Conservation (phyloP, 1,140 invertebrate genomes). For the Eciton burchellii region DNA sequence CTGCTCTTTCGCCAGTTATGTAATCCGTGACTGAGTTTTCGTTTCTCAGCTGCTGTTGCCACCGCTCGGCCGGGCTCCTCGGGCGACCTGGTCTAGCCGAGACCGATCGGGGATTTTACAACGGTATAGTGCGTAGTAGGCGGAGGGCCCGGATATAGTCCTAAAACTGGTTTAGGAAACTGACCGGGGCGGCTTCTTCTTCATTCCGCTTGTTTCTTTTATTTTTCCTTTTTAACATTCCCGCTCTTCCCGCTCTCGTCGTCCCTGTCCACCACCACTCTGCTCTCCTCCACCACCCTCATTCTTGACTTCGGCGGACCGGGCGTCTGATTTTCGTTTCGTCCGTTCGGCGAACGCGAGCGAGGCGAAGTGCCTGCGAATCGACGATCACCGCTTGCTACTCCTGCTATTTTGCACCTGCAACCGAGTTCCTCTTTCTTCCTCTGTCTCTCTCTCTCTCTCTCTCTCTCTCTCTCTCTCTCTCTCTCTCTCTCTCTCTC, state of each 20-base stretch:
- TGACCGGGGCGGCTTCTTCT: slow-evolving; percentile 51
- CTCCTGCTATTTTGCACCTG: slow-evolving; percentile 57
- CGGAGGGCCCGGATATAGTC: slow-evolving; percentile 53
- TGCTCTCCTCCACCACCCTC: neutral
- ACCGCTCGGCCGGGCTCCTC: slow-evolving; percentile 36
- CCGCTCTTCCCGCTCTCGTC: neutral
- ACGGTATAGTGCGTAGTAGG: slow-evolving; percentile 81
- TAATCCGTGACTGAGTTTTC: slow-evolving; percentile 54
- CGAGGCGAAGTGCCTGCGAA: slow-evolving; percentile 59
- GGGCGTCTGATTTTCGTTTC: too few species aligned
- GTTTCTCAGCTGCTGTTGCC: slow-evolving; percentile 39
- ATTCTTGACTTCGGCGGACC: too few species aligned
- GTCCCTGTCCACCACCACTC: too few species aligned
- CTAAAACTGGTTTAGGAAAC: slow-evolving; percentile 81
- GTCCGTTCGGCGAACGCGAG: too few species aligned
- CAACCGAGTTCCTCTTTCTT: slow-evolving; percentile 27
- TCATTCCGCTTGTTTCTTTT: slow-evolving; percentile 16
- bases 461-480: neutral
- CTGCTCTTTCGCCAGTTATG: slow-evolving; percentile 32
- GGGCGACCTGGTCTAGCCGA: slow-evolving; percentile 32
- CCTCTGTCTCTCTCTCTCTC: neutral
- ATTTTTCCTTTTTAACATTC: slow-evolving; percentile 20
- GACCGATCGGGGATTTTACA: slow-evolving; percentile 64
- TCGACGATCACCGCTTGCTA: slow-evolving; percentile 40
- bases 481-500: neutral